A percentile compares a stretch with the other conserved stretches of the same genome.
These are phyloP conservation scores for Microctenopoma stevenorrisi DNA, from an alignment of 2,797 vertebrate genomes.

Conservation along the genomic window DNA sequence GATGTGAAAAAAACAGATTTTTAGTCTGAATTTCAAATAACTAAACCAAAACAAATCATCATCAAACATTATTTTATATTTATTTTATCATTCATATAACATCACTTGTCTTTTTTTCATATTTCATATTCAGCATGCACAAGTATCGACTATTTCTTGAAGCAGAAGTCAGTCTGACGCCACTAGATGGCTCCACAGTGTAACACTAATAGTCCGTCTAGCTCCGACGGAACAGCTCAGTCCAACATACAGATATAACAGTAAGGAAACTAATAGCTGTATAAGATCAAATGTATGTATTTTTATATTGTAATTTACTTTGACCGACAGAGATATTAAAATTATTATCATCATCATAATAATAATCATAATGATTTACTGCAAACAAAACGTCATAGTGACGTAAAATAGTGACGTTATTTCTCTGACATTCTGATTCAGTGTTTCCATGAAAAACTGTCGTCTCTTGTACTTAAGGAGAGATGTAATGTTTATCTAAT, in stretches of 20 bases:
- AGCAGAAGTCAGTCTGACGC: background rate
- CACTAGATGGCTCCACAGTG: conserved; percentile 67
- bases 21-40: background rate
- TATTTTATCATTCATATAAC: background rate
- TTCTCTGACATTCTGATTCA: conserved; percentile 44
- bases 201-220: background rate
- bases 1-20: background rate
- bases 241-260: too few species aligned
- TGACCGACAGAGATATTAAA: too few species aligned
- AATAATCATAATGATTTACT: background rate
- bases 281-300: too few species aligned
- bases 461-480: conserved; percentile 22
- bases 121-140: too few species aligned
- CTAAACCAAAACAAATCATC: background rate
- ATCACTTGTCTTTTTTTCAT: background rate
- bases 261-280: too few species aligned
- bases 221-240: too few species aligned
- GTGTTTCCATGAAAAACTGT: conserved; percentile 49
- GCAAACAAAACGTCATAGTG: conserved; percentile 16
- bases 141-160: too few species aligned
- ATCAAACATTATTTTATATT: background rate
- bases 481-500: conserved; percentile 60
- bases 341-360: too few species aligned
- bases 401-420: conserved; percentile 19
- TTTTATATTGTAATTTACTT: too few species aligned